Evolutionary conservation across 2,113 vertebrate species (phyloP).

Genomic region (Cairina moschata): DNA sequence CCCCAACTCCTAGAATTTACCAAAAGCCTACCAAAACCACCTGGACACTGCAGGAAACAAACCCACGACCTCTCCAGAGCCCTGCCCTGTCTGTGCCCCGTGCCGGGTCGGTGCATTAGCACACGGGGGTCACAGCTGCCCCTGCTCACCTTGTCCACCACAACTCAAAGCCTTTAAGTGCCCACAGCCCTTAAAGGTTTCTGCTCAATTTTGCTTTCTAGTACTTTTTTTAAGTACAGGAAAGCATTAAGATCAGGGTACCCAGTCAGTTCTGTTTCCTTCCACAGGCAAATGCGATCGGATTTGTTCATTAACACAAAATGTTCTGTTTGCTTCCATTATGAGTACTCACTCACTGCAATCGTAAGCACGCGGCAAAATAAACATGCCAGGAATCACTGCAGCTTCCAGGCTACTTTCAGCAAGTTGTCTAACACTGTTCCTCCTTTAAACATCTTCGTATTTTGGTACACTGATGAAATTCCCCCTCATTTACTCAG

Average conservation of each 20-base stretch:
- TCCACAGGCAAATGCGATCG: too few relatives aligned
- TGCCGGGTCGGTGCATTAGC: rapidly evolving
- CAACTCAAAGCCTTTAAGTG: neutral
- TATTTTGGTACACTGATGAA: neutral
- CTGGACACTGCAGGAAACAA: neutral
- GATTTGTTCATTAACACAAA: neutral
- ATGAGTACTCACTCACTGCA: neutral
- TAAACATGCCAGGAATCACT: rapidly evolving
- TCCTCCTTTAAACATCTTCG: neutral
- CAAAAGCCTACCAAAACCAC: neutral
- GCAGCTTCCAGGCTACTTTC: neutral
- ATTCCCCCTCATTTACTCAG: neutral
- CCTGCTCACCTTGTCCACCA: neutral
- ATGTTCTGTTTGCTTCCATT: neutral
- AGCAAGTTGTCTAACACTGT: rapidly evolving
- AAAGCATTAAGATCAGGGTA: rapidly evolving
- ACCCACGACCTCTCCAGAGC: neutral
- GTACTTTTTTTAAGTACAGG: neutral
- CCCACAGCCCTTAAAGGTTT: neutral
- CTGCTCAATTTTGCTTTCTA: neutral
- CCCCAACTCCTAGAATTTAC: neutral
- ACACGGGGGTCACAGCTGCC: neutral
- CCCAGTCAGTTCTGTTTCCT: neutral
- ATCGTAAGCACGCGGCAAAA: neutral
- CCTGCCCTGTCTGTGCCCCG: neutral